phyloP scores from a whole-genome alignment of 2,888 invertebrate genomes.

The Temnothorax rugatulus region DNA sequence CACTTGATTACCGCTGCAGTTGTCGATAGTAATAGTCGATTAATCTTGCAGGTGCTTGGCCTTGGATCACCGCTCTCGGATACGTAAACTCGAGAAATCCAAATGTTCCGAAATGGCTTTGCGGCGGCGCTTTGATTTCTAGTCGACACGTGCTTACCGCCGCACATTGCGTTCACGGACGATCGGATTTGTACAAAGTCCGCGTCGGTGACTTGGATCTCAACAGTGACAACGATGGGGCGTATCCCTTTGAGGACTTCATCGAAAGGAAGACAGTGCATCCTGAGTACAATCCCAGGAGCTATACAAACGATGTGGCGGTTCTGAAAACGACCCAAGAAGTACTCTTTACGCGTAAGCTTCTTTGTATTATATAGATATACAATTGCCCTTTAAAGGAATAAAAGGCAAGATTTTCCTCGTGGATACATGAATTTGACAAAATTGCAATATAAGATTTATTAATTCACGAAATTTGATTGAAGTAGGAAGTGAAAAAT shows the following conservation, averaged over 20 bases:
- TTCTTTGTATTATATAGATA: not conserved
- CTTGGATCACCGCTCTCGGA: conserved; percentile 93
- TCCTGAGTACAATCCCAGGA: conserved; percentile 89
- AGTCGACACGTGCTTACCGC: conserved; percentile 92
- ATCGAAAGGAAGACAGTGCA: conserved; percentile 89
- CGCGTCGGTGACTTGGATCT: conserved; percentile 94
- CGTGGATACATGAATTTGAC: not conserved
- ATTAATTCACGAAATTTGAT: not conserved
- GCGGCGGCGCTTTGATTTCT: conserved; percentile 91
- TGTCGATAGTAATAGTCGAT: not conserved
- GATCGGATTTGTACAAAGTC: conserved; percentile 89
- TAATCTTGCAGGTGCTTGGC: conserved; percentile 90
- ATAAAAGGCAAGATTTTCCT: not conserved
- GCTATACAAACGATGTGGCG: conserved; percentile 93
- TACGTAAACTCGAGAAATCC: conserved; percentile 87
- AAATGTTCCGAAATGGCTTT: conserved; percentile 86
- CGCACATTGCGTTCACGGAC: conserved; percentile 90
- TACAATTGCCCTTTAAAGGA: not conserved
- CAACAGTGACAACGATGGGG: conserved; percentile 89
- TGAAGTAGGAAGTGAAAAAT: not conserved
- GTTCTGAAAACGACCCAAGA: conserved; percentile 89
- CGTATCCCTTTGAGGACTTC: conserved; percentile 88
- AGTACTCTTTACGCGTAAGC: conserved; percentile 88
- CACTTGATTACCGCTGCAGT: not conserved
- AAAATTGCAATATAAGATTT: not conserved